These are phyloP conservation scores for Monochamus saltuarius DNA, from an alignment of 1,140 invertebrate genomes.

Conservation along the genomic window DNA sequence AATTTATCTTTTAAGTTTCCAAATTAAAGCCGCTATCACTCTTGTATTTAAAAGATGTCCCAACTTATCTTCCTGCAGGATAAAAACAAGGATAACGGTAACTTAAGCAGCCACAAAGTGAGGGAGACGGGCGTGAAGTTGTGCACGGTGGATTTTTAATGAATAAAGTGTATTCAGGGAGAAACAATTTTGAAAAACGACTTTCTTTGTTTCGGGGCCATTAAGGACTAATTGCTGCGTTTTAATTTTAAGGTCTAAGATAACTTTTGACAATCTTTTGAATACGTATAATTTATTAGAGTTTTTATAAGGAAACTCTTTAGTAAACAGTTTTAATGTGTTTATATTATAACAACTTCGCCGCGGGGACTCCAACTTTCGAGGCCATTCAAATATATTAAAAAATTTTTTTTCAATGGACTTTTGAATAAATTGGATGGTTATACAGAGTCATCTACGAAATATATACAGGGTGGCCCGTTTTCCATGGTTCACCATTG, in stretches of 20 bases:
- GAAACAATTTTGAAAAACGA: constrained; percentile 52
- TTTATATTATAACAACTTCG: neutral
- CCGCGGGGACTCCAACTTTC: neutral
- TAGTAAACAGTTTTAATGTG: constrained; percentile 21
- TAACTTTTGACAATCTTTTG: constrained; percentile 45
- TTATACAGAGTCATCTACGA: too few relatives aligned
- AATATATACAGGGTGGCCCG: too few relatives aligned
- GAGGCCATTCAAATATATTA: neutral
- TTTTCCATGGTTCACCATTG: too few relatives aligned
- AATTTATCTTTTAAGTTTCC: constrained; percentile 46
- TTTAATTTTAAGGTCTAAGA: constrained; percentile 46
- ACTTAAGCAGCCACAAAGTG: neutral
- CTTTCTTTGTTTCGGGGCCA: constrained; percentile 49
- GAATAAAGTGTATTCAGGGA: constrained; percentile 33
- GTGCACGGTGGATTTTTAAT: constrained; percentile 27
- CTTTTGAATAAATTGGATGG: too few relatives aligned
- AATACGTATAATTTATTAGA: constrained; percentile 43
- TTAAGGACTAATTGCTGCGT: constrained; percentile 50
- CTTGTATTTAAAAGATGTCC: constrained; percentile 46
- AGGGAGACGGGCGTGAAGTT: constrained; percentile 16
- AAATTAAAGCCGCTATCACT: constrained; percentile 47
- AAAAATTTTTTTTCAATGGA: neutral
- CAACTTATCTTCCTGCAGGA: constrained; percentile 29
- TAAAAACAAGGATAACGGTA: constrained; percentile 21
- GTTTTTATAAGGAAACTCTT: constrained; percentile 28